Percentiles rank a stretch among this genome's conserved stretches.
Conservation (phyloP, 2,113 vertebrate genomes). For the Clupea harengus region DNA sequence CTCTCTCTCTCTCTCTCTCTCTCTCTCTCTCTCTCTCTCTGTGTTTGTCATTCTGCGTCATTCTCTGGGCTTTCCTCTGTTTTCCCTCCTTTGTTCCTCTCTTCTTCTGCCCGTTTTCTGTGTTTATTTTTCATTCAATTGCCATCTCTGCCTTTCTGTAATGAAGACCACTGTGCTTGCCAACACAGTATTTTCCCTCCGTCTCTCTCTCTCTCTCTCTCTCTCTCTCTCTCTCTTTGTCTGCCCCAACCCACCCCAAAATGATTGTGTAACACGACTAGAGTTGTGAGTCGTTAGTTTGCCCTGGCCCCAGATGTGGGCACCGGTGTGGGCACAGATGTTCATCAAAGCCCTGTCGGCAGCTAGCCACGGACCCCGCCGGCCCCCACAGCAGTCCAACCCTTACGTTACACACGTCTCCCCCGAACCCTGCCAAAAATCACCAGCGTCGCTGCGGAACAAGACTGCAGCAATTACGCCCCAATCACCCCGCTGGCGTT, state of each 20-base stretch:
- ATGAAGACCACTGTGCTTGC: not conserved
- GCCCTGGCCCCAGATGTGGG: constrained; percentile 32
- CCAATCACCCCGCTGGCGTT: not conserved
- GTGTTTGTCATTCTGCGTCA: not conserved
- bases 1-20: too few relatives aligned
- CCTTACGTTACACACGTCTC: not conserved
- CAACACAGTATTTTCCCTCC: not conserved
- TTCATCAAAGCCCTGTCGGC: constrained; percentile 20
- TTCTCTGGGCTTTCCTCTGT: not conserved
- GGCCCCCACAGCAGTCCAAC: not conserved
- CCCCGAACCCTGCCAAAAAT: not conserved
- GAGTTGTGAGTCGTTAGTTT: constrained; percentile 23
- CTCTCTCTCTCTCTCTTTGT: constrained; percentile 1
- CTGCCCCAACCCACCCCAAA: not conserved
- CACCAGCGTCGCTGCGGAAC: not conserved
- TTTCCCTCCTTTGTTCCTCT: not conserved
- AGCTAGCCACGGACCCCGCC: not conserved
- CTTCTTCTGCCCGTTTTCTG: not conserved
- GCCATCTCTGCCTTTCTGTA: not conserved
- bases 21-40: not conserved
- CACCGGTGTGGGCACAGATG: constrained; percentile 31
- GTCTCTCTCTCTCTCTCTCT: not conserved
- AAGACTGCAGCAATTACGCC: not conserved
- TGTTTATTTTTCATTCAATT: not conserved
- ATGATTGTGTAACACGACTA: constrained; percentile 8